A percentile compares a stretch with the other conserved stretches of the same genome.
Conservation (phyloP, 2,797 vertebrate species). For the Hypotaenidia okinawae region DNA sequence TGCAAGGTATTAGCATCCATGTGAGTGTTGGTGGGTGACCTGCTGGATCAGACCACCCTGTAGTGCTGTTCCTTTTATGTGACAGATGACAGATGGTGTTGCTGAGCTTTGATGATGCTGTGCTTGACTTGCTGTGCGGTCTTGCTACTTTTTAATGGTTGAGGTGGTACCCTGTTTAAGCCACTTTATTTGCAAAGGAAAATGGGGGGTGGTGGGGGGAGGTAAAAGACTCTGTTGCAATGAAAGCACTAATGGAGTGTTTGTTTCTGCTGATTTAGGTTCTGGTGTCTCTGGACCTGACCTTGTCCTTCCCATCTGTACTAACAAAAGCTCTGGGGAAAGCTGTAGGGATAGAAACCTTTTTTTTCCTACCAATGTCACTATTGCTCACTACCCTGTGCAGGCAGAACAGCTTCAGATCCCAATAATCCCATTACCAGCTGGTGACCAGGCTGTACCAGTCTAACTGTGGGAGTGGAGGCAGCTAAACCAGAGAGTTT, state of each 20-base stretch:
- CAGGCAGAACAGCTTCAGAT: background rate
- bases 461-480: background rate
- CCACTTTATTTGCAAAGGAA: background rate
- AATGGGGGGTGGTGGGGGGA: background rate
- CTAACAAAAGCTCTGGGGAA: conserved; percentile 26
- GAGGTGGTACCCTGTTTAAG: background rate
- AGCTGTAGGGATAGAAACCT: background rate
- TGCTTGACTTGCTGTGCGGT: background rate
- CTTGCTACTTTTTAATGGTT: background rate
- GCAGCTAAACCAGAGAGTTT: background rate
- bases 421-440: background rate
- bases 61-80: accelerated
- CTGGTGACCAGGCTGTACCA: background rate
- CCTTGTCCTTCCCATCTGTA: background rate
- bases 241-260: conserved; percentile 13
- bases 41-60: background rate
- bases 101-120: background rate
- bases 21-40: background rate
- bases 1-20: background rate
- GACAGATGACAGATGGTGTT: background rate
- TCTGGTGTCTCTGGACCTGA: conserved; percentile 42
- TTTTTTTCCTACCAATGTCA: background rate
- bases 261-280: conserved; percentile 54
- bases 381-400: background rate
- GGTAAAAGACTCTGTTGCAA: background rate